A percentile compares a stretch with the other conserved stretches of the same genome.
Evolutionary conservation across 2,113 vertebrate genomes (phyloP).

Genomic region (Elephas maximus): DNA sequence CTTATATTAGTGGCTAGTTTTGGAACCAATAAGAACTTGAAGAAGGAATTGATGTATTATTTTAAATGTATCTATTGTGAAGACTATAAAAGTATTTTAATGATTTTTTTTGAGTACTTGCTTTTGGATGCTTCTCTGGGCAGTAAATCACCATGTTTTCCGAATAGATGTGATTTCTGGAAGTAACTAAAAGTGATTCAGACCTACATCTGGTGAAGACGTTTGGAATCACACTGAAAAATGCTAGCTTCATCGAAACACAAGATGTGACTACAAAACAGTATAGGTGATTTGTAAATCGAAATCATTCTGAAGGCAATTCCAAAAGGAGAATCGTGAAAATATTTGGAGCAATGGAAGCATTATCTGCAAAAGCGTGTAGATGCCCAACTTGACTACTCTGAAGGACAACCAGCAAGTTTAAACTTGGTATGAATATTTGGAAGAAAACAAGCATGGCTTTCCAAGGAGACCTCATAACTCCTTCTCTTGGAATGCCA

Average conservation of each 20-base stretch:
- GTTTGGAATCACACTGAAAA: background rate
- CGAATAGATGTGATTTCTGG: constrained; percentile 18
- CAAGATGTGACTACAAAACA: background rate
- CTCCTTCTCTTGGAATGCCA: background rate
- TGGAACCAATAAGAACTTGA: background rate
- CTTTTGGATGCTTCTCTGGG: background rate
- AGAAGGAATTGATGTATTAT: background rate
- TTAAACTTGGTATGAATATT: background rate
- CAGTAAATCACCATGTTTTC: background rate
- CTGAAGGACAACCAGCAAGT: background rate
- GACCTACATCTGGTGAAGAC: constrained; percentile 36
- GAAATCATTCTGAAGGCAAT: constrained; percentile 19
- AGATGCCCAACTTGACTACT: background rate
- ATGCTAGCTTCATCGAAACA: constrained; percentile 1
- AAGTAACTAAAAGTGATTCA: constrained; percentile 59
- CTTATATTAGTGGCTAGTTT: background rate
- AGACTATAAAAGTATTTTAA: background rate
- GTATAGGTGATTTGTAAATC: constrained; percentile 32
- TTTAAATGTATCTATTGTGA: constrained; percentile 24
- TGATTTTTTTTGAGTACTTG: background rate
- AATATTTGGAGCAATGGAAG: background rate
- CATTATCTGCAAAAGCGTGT: background rate
- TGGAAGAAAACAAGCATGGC: background rate
- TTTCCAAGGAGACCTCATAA: constrained; percentile 13
- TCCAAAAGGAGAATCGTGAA: constrained; percentile 12